phyloP scores from a whole-genome alignment of 64 coral and sea anemone genomes.

The Porites lutea region DNA sequence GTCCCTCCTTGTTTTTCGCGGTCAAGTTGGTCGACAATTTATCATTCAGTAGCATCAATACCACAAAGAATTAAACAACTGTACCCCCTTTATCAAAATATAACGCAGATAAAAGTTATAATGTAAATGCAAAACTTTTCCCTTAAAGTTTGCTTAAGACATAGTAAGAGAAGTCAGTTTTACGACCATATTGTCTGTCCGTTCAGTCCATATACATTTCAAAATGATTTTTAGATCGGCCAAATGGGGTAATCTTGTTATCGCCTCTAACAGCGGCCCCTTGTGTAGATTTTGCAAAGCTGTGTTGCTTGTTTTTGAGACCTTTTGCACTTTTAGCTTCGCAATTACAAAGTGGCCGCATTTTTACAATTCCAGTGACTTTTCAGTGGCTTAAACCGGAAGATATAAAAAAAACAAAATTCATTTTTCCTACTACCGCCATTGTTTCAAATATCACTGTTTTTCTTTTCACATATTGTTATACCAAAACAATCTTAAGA shows the following conservation, averaged over 20 bases:
- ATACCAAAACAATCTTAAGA: not conserved
- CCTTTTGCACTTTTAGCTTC: not conserved
- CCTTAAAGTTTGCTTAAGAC: not conserved
- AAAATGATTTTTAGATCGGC: not conserved
- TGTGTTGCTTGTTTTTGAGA: not conserved
- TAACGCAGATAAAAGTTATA: not conserved
- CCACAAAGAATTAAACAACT: not conserved
- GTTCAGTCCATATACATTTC: no score
- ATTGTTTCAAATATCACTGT: not conserved
- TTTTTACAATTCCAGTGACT: not conserved
- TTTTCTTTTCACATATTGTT: not conserved
- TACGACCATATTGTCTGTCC: no score
- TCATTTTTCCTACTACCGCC: no score
- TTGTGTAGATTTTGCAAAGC: not conserved
- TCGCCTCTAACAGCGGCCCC: not conserved
- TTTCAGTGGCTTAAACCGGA: not conserved
- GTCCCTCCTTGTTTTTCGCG: not conserved
- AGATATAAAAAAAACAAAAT: not conserved
- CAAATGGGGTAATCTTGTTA: not conserved
- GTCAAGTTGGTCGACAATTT: not conserved
- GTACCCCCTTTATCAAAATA: not conserved
- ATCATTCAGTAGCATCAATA: conserved; percentile 8
- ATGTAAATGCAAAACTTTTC: not conserved
- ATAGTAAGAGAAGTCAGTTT: no score
- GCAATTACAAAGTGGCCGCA: not conserved